Evolutionary conservation across 2,113 vertebrate species (phyloP).

Genomic region (Plotosus lineatus): DNA sequence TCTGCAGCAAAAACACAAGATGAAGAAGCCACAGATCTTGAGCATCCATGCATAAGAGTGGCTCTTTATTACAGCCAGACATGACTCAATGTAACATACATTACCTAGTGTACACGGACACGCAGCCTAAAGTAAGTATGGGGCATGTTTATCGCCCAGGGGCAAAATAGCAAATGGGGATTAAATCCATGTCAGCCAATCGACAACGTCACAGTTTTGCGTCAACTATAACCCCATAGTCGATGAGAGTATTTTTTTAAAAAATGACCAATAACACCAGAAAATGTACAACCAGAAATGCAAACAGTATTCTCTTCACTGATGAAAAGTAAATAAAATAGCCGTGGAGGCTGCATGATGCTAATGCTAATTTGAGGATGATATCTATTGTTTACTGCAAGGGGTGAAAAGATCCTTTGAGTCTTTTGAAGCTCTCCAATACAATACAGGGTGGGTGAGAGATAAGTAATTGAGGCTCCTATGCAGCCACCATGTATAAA

Average conservation of each 20-base stretch:
- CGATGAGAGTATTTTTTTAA: too few species aligned
- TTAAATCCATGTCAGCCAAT: background rate
- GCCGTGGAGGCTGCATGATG: background rate
- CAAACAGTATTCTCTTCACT: background rate
- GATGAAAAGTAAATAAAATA: background rate
- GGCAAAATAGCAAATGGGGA: background rate
- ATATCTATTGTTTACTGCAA: background rate
- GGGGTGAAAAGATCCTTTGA: background rate
- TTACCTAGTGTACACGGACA: too few species aligned
- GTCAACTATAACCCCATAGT: background rate
- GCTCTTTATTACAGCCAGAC: constrained; percentile 8
- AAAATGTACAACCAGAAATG: background rate
- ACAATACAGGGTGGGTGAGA: background rate
- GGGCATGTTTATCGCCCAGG: background rate
- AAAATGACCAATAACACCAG: background rate
- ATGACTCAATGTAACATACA: too few species aligned
- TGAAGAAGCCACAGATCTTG: background rate
- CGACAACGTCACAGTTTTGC: background rate
- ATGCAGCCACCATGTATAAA: background rate
- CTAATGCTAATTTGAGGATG: background rate
- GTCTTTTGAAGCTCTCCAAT: background rate
- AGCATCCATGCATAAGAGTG: background rate
- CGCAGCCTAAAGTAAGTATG: too few species aligned
- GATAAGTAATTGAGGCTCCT: background rate
- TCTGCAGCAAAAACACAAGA: constrained; percentile 53